These are phyloP conservation scores for Leuciscus waleckii DNA, from an alignment of 2,797 vertebrate species.

Conservation along the genomic window DNA sequence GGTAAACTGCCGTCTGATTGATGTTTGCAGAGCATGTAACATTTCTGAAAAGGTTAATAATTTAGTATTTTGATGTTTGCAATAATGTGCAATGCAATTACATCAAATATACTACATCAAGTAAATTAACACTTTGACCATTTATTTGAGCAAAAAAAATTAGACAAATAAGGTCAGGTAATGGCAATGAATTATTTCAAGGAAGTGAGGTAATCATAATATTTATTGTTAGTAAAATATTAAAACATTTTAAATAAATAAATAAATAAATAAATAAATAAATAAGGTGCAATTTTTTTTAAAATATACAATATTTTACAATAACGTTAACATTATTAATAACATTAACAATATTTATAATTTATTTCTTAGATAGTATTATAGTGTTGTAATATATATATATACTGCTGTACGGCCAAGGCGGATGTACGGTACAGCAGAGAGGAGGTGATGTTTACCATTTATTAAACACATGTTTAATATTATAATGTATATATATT, in stretches of 20 bases:
- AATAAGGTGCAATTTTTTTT: too few relatives aligned
- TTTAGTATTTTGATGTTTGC: too few relatives aligned
- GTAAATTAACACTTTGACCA: not conserved
- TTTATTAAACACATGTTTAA: too few relatives aligned
- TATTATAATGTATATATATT: not conserved
- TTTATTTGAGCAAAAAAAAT: not conserved
- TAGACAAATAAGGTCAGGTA: not conserved
- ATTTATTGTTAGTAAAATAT: not conserved
- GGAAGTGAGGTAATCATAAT: not conserved
- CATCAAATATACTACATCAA: not conserved
- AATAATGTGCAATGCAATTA: not conserved
- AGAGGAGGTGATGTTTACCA: too few relatives aligned
- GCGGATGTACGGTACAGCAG: too few relatives aligned
- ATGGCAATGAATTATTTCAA: not conserved
- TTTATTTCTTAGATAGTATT: too few relatives aligned
- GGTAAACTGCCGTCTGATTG: not conserved
- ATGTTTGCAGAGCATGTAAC: not conserved
- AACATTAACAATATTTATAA: too few relatives aligned
- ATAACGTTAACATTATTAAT: too few relatives aligned
- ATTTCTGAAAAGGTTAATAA: not conserved
- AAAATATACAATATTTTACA: too few relatives aligned
- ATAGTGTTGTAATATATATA: too few relatives aligned
- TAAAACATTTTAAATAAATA: not conserved
- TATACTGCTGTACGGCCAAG: too few relatives aligned
- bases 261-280: too few relatives aligned